Base-by-base conservation (phyloP, 2,888 invertebrate species). In the Hecatera dysodea region DNA sequence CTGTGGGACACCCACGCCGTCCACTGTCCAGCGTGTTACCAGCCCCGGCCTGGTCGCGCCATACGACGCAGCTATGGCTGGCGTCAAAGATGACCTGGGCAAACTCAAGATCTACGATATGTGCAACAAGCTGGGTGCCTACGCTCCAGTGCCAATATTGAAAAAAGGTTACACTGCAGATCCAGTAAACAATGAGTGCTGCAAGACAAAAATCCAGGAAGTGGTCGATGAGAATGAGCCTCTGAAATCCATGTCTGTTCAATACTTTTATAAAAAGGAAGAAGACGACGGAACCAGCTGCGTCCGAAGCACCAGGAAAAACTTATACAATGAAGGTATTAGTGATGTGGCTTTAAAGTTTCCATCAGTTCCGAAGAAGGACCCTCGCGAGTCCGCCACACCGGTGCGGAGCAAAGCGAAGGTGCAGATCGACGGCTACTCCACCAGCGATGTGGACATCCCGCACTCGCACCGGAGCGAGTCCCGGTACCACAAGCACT, bases 281-380 rank as follows among this genome's bases (percentile, higher is more conserved):
- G 24, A 65, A 19, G 44, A 22, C 19, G 36, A 19, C 1, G 29
- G 2, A 11, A 46, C 27, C 1, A 19, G 15, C 24, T 44, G 29
- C 11, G 36, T 15, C 22, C 36, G 71, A 6, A 36, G 19, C 17
- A 50, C 80, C 3, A 87, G 90, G 60, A 92, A 85, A 74, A 88
- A 86, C 24, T 70, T 93, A 46, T 94, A 93, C 76, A 93, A 94
- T 63, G 94, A 94, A 81, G 94, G 93, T 22, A 93, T 93, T 27
- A 90, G 90, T 73, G 91, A 93, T 63, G 44, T 48, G 0, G 74
- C 88, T 33, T 81, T 39, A 73, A 69, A 7, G 59, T 77, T 36
- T 48, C 81, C 79, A 6, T 29, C 74, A n/a, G 17, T 52, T 15
- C 50, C 81, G 0, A 60, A 57, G 61, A 44, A 9, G 48, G 1